phyloP scores from a whole-genome alignment of 2,888 invertebrate genomes.

The Quadroppia sp. region DNA sequence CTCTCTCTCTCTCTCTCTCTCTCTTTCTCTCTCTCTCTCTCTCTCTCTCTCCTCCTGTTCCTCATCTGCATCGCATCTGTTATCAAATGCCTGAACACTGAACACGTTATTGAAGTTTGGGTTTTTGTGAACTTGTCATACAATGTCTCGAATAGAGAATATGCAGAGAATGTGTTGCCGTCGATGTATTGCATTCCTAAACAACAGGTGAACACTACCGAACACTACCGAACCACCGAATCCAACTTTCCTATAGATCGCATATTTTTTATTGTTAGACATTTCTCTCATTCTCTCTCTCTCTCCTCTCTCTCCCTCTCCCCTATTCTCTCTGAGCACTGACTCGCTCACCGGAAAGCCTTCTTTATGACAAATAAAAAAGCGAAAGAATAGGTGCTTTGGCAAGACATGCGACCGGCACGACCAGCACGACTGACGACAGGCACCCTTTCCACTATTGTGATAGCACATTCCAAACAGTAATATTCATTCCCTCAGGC shows the following conservation, averaged over 20 bases:
- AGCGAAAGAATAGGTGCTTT: not conserved
- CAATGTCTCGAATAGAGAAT: not conserved
- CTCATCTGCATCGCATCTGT: conserved; percentile 31
- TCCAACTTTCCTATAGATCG: not conserved
- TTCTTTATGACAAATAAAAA: not conserved
- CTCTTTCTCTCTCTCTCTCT: no score
- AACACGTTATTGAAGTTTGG: not conserved
- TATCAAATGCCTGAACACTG: conserved; percentile 17
- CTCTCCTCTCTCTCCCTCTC: no score
- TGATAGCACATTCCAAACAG: not conserved
- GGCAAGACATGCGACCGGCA: conserved; percentile 28
- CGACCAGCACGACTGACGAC: not conserved
- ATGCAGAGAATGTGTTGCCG: not conserved
- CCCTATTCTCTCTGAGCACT: not conserved
- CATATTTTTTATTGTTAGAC: conserved; percentile 21
- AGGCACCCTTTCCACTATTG: conserved; percentile 34
- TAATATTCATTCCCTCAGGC: no score
- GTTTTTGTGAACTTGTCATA: conserved; percentile 30
- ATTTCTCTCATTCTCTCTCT: not conserved
- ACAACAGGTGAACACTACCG: conserved; percentile 26
- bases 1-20: no score
- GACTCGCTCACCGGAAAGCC: conserved; percentile 27
- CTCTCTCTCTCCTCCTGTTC: not conserved
- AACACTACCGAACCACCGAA: not conserved
- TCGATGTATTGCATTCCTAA: not conserved